Conservation (phyloP, 2,888 invertebrate genomes). For the Dioctria rufipes region DNA sequence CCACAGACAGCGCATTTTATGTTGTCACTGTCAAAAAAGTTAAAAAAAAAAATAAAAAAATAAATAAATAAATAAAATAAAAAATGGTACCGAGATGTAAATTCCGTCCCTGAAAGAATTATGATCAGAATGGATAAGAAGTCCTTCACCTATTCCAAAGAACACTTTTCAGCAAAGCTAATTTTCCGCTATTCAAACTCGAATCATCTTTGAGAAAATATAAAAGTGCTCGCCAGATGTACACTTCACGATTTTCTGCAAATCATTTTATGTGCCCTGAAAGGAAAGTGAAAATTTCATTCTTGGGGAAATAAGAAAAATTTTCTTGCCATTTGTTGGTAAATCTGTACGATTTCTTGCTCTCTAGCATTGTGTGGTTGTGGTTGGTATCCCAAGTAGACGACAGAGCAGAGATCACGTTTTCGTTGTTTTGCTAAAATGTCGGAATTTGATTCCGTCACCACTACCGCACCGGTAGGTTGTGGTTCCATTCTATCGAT, state of each 20-base stretch:
- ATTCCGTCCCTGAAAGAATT: constrained; percentile 18
- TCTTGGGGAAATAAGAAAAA: constrained; percentile 42
- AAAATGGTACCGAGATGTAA: constrained; percentile 1
- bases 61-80: too few species aligned
- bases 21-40: constrained; percentile 16
- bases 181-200: constrained; percentile 29
- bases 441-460: constrained; percentile 48
- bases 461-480: constrained; percentile 3
- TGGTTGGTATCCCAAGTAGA: constrained; percentile 22
- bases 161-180: constrained; percentile 28
- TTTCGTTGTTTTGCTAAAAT: constrained; percentile 49
- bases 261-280: constrained; percentile 5
- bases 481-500: constrained; percentile 39
- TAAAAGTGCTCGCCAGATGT: constrained; percentile 10
- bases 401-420: constrained; percentile 37
- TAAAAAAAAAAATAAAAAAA: too few species aligned
- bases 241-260: constrained; percentile 12
- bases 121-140: constrained; percentile 19
- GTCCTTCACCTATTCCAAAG: background rate
- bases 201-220: background rate
- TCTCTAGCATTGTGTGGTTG: background rate
- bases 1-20: constrained; percentile 12
- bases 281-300: constrained; percentile 47
- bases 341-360: constrained; percentile 31
- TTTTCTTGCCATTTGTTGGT: constrained; percentile 43